Evolutionary conservation across 2,888 invertebrate genomes (phyloP).

Genomic region (Julus scanicus): DNA sequence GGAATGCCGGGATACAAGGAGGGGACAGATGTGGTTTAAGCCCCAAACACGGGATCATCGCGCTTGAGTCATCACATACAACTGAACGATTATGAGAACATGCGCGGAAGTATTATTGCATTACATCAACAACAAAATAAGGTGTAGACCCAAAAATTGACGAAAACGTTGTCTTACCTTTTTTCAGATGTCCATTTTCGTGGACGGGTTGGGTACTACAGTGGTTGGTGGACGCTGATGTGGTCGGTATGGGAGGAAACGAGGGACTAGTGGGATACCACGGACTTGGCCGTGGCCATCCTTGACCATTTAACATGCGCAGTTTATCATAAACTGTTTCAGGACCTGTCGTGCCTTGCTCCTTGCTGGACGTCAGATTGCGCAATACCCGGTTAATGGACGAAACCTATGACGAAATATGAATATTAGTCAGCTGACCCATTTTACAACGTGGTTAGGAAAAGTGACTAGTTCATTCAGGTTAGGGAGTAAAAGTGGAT

Average conservation of each 20-base stretch:
- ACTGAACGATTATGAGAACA: neutral
- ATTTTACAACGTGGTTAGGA: too few species aligned
- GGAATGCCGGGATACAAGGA: neutral
- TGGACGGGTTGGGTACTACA: conserved; percentile 28
- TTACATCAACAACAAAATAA: too few species aligned
- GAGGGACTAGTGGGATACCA: conserved; percentile 57
- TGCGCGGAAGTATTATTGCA: neutral
- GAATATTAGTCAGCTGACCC: too few species aligned
- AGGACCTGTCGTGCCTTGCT: conserved; percentile 65
- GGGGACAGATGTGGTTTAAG: neutral
- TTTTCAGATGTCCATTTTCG: conserved; percentile 58
- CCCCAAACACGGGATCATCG: conserved; percentile 37
- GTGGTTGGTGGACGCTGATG: conserved; percentile 53
- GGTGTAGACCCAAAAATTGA: neutral
- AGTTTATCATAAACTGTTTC: conserved; percentile 67
- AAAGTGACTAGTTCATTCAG: too few species aligned
- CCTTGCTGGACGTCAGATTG: conserved; percentile 69
- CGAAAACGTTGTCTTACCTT: conserved; percentile 56
- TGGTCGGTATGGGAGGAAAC: conserved; percentile 55
- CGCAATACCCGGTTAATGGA: conserved; percentile 72
- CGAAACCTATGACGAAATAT: conserved; percentile 67
- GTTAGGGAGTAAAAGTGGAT: too few species aligned
- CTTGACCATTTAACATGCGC: conserved; percentile 67
- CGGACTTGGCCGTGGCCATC: conserved; percentile 58
- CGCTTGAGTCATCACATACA: conserved; percentile 13